phyloP scores from a whole-genome alignment of 2,888 invertebrate species.

The Meliscaeva auricollis region DNA sequence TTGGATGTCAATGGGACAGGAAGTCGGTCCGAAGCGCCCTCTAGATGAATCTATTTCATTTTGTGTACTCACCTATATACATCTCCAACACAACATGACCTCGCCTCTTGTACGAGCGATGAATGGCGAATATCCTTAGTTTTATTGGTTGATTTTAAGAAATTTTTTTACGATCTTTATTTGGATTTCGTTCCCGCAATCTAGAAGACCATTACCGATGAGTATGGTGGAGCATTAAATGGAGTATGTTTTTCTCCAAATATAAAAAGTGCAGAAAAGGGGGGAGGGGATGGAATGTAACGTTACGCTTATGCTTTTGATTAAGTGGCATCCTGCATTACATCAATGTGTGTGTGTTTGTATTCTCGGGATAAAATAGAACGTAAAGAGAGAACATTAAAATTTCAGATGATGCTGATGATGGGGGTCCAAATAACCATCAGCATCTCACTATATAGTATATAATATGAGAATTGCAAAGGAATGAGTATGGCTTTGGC shows the following conservation, averaged over 20 bases:
- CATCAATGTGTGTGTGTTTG: conserved; percentile 34
- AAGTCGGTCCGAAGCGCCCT: conserved; percentile 3
- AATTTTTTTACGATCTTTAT: conserved; percentile 71
- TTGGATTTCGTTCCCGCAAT: conserved; percentile 71
- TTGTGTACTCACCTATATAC: background rate
- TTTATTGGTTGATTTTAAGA: conserved; percentile 76
- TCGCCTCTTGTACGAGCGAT: conserved; percentile 41
- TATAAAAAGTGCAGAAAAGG: background rate
- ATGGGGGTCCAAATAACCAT: conserved; percentile 33
- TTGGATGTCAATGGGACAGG: conserved; percentile 39
- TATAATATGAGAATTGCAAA: background rate
- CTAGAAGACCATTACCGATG: conserved; percentile 40
- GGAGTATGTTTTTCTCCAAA: conserved; percentile 4
- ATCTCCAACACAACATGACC: conserved; percentile 3
- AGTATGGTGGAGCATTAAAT: background rate
- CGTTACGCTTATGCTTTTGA: conserved; percentile 55
- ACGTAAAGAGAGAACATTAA: conserved; percentile 67
- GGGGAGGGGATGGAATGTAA: background rate
- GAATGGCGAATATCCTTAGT: conserved; percentile 67
- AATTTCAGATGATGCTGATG: conserved; percentile 65
- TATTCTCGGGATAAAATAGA: conserved; percentile 39
- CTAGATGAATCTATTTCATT: conserved; percentile 32
- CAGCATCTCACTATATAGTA: conserved; percentile 1
- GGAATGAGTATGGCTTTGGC: background rate
- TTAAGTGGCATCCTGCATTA: conserved; percentile 34